A percentile compares a stretch with the other conserved stretches of the same genome.
Conservation (phyloP, 2,888 invertebrate genomes). For the Nesidiocoris tenuis region DNA sequence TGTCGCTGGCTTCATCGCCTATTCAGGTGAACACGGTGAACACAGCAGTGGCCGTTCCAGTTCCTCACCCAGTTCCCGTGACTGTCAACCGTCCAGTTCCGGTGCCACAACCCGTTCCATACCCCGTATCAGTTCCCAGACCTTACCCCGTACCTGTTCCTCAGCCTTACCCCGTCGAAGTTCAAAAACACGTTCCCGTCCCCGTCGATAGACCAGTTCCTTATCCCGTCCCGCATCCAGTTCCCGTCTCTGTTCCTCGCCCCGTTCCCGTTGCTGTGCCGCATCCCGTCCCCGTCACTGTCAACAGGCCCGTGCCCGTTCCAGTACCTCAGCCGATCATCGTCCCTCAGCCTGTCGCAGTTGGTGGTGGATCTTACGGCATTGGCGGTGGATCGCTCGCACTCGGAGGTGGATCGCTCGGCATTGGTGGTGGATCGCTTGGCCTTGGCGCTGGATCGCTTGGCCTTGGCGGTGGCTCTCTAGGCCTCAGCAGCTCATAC, state of each 20-base stretch:
- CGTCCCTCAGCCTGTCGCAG: conserved; percentile 32
- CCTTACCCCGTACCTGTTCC: conserved; percentile 59
- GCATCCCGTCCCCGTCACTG: conserved; percentile 53
- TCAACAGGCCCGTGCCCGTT: conserved; percentile 39
- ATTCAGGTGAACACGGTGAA: conserved; percentile 44
- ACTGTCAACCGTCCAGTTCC: conserved; percentile 56
- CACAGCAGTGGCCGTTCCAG: conserved; percentile 56
- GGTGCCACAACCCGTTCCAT: conserved; percentile 57
- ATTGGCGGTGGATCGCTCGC: not conserved
- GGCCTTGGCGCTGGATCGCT: conserved; percentile 2
- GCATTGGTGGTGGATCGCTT: not conserved
- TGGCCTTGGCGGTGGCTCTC: conserved; percentile 19
- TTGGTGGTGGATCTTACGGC: not conserved
- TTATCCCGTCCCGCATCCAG: conserved; percentile 60
- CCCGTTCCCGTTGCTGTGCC: conserved; percentile 59
- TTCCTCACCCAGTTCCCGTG: conserved; percentile 58
- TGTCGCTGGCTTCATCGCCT: conserved; percentile 36
- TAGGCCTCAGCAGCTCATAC: conserved; percentile 25
- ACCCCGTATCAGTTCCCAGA: conserved; percentile 56
- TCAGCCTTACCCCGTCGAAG: conserved; percentile 60
- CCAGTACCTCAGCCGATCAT: conserved; percentile 34
- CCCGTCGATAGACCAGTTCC: conserved; percentile 59
- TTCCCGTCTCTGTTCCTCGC: conserved; percentile 55
- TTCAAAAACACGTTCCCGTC: conserved; percentile 60
- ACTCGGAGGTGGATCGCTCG: not conserved